Evolutionary conservation across 2,888 invertebrate genomes (phyloP), one percentile per base, ranked within the genome.

Genomic region (Panzeria rudis): DNA sequence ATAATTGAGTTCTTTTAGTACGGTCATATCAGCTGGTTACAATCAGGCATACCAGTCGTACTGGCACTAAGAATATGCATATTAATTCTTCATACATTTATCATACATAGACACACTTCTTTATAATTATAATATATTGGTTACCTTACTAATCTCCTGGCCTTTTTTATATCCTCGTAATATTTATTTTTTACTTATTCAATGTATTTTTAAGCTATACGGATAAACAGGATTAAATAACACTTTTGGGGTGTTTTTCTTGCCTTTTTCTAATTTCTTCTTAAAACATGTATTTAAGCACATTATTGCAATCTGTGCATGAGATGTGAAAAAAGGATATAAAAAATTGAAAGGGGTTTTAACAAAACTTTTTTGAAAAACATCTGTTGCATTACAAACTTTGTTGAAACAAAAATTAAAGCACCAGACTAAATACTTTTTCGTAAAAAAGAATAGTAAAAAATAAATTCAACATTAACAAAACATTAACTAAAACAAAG

Each of bases 311-410:
- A 76, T 82, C 76, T 82, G 82, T 82, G 76, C 76, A 76, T 75
- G 29, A 29, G 20, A 56, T 20, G 20, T 29, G 7, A n/a, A 25
- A 62, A 66, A 32, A 17, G 23, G 20, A 3, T 8, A 20, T 13
- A n/a, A 35, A 9, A 41, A 62, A 62, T 13, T 38, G 20, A 41
- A 62, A 41, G 23, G 15, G 15, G 3, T 44, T 62, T 69, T 69
- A 54, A 15, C 17, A 71, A 75, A 69, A 69, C 17, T 76, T 76
- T 56, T 76, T 38, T 23, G 29, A 44, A 62, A 35, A 76, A 71
- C 82, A 82, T 76, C 76, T 82, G 82, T 82, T 82, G 82, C 76
- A 64, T 29, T 64, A 64, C 35, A 71, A 82, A 82, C 54, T 82
- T 76, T 62, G 35, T 52, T 32, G 17, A 44, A 79, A 29, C 25